Evolutionary conservation across 2,888 invertebrate species (phyloP).

Genomic region (Acanthopleura granulata): DNA sequence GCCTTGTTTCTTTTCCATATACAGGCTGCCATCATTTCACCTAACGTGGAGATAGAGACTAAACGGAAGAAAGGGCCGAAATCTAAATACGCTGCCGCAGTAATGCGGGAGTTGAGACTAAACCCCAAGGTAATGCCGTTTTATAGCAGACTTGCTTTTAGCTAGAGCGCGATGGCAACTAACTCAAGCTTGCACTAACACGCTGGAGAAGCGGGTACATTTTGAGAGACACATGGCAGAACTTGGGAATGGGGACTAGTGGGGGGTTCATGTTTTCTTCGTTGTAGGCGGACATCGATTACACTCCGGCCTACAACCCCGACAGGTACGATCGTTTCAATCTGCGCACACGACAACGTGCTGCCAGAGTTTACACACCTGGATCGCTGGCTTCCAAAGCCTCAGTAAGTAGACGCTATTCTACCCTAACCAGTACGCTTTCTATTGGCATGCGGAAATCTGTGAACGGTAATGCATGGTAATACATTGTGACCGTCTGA

Average conservation of each 20-base stretch:
- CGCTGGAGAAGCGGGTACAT: slow-evolving; percentile 19
- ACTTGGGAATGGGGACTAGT: not conserved
- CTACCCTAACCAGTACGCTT: too few relatives aligned
- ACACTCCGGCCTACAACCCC: not conserved
- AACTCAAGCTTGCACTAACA: slow-evolving; percentile 18
- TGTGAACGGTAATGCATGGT: too few relatives aligned
- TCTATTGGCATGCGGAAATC: too few relatives aligned
- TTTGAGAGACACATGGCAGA: slow-evolving; percentile 18
- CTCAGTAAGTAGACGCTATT: not conserved
- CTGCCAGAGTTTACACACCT: not conserved
- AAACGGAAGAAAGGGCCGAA: slow-evolving; percentile 39
- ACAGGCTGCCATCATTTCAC: slow-evolving; percentile 21
- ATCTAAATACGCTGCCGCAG: slow-evolving; percentile 50
- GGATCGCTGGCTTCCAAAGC: slow-evolving; percentile 5
- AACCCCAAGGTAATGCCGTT: slow-evolving; percentile 17
- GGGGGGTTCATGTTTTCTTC: slow-evolving; percentile 11
- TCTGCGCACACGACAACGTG: not conserved
- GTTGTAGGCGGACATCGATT: not conserved
- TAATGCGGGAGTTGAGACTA: slow-evolving; percentile 31
- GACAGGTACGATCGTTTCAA: slow-evolving; percentile 15
- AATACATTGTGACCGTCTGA: too few relatives aligned
- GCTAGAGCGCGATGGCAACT: slow-evolving; percentile 19
- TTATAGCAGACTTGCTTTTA: slow-evolving; percentile 1
- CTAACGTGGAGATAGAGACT: slow-evolving; percentile 20
- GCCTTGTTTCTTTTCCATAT: slow-evolving; percentile 19